Conservation (phyloP, 2,113 vertebrate species). For the Sminthopsis crassicaudata region DNA sequence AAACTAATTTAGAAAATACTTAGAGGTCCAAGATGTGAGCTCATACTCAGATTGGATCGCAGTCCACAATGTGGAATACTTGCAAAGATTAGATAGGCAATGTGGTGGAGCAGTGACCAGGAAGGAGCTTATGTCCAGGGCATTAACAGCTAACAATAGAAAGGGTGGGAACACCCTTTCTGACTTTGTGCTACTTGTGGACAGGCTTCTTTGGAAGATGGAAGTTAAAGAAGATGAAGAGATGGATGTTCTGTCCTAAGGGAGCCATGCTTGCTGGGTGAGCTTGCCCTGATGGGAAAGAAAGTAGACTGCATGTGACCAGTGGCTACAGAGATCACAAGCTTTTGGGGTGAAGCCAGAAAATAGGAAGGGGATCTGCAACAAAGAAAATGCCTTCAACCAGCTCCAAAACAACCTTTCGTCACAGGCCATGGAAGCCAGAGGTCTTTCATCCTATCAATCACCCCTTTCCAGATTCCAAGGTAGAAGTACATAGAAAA, state of each 20-base stretch:
- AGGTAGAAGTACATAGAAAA: background rate
- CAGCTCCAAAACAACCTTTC: background rate
- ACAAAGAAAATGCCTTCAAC: background rate
- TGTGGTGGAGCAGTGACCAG: background rate
- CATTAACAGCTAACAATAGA: background rate
- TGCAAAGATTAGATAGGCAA: background rate
- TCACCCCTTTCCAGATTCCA: background rate
- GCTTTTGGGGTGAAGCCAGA: background rate
- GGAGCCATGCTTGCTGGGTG: background rate
- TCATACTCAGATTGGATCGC: background rate
- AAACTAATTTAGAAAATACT: background rate
- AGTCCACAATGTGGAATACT: background rate
- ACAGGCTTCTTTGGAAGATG: background rate
- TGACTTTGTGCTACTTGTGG: background rate
- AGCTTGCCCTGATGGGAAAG: background rate
- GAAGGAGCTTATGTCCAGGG: background rate
- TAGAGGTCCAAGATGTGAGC: background rate
- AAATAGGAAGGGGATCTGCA: background rate
- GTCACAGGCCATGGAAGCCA: background rate
- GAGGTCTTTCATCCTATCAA: background rate
- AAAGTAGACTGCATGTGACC: background rate
- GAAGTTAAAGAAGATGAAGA: background rate
- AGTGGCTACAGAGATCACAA: background rate
- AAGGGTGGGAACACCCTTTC: background rate
- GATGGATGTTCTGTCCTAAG: background rate